phyloP scores from a whole-genome alignment of 2,113 vertebrate genomes.

The Oreocharis arfaki region DNA sequence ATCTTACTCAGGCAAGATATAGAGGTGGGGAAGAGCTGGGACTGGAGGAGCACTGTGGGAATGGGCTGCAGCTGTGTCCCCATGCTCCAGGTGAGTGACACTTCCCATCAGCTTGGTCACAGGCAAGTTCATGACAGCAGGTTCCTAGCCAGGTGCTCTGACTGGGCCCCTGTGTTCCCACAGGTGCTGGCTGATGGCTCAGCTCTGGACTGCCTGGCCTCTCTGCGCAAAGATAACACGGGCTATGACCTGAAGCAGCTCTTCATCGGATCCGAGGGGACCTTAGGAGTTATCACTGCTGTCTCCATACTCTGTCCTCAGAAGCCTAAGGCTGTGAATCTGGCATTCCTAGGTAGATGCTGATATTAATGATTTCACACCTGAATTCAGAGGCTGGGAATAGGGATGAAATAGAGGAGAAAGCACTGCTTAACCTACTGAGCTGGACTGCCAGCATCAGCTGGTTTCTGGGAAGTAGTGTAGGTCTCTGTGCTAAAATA shows the following conservation, averaged over 20 bases:
- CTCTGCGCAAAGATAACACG: slow-evolving; percentile 92
- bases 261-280: slow-evolving; percentile 94
- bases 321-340: slow-evolving; percentile 84
- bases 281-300: slow-evolving; percentile 88
- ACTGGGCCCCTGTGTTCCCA: background rate
- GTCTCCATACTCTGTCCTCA: slow-evolving; percentile 89
- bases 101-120: background rate
- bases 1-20: rapidly evolving
- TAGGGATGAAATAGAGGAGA: background rate
- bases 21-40: background rate
- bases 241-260: slow-evolving; percentile 98
- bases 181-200: slow-evolving; percentile 89
- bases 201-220: slow-evolving; percentile 81
- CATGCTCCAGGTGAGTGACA: background rate
- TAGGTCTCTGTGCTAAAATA: background rate
- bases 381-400: background rate
- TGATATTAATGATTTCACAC: background rate
- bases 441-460: background rate
- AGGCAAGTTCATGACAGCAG: background rate
- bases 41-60: background rate
- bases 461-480: background rate
- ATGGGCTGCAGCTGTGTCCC: background rate
- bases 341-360: slow-evolving; percentile 87
- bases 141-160: background rate
- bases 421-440: background rate